Base-by-base conservation (phyloP, 2,888 invertebrate genomes). In the Rhopalosiphum nymphaeae region DNA sequence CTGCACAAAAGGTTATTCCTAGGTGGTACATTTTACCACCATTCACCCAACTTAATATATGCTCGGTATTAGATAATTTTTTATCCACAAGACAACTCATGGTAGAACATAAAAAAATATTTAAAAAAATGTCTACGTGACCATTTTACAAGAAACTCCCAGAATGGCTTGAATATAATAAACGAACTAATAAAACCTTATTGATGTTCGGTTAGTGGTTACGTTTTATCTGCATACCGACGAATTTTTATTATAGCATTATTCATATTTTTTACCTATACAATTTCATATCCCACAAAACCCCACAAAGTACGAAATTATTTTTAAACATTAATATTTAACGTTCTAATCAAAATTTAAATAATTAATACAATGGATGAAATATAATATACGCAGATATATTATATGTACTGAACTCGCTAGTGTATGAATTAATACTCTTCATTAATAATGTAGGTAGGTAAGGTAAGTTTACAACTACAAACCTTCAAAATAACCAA, bases 81-180 rank as follows among this genome's bases (percentile, higher is more conserved):
- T 46, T 87, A 49, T 84, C 46, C 21, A 4, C 56, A 25, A 85
- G 36, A 93, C 90, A 90, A 85, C 85, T 93, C 85, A 36, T 9
- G 85, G 67, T 56, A 56, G n/a, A 92, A 89, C 49, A 56, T n/a
- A 93, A 93, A 93, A 93, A 90, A 89, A 46, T 85, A 85, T 93
- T 84, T 56, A 90, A 57, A 93, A 89, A 78, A 56, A 78, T 13
- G 29, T 36, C 57, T 85, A 93, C 93, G 93, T 93, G 93, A 93
- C 85, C 90, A 61, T 90, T 93, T 93, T 93, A 85, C 93, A 49
- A 93, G 84, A 90, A 90, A 90, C 85, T 84, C 67, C 84, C 57
- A 49, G 36, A 61, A 88, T 42, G 88, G 89, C 49, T 89, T 84
- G 93, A 93, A 84, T 93, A 89, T 84, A 46, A 84, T 89, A 93